Evolutionary conservation across 1,140 invertebrate species (phyloP), one percentile per base, ranked within the genome.

Genomic region (Psix sp.): DNA sequence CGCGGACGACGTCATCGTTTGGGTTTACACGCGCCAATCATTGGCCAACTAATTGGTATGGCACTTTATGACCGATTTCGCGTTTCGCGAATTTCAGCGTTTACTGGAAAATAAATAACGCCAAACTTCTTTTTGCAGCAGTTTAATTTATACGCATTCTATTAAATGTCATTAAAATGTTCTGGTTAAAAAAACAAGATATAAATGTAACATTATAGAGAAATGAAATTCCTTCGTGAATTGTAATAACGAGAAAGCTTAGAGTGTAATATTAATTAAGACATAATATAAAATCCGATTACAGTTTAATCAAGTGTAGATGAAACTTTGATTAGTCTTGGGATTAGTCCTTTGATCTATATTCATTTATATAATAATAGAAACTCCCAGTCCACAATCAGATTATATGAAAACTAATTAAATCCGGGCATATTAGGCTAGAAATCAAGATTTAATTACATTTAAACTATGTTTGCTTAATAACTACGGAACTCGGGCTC

Each of bases 11-110:
- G 82, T 83, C 82, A 83, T 81, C 78, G 82, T 84, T 84, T 84
- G 80, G 82, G 80, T 84, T 84, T 83, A 83, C 82, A 83, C 80
- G 79, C 79, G 82, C 78, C 83, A 86, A 86, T 84, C 82, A 82
- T 86, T 81, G 80, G 72, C 72, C 74, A 66, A 78, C 81, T 84
- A 84, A 85, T 84, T 84, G 81, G 79, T 83, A 33, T 78, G 75
- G 75, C 77, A 80, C 77, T 83, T 81, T 78, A 74, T 77, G 80
- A 78, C 77, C 80, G 80, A 83, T 81, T 84, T 77, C 77, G 74
- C 81, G 80, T 80, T 80, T 79, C 80, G 81, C 82, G 80, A 82
- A 82, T 56, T 82, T 82, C 71, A 51, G 63, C 68, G 60, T 40
- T 52, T 49, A 40, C 57, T 62, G 57, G 49, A 48, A 65, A 82